A percentile compares a stretch with the other conserved stretches of the same genome.
These are phyloP conservation scores for Tetranychus cinnabarinus DNA, from an alignment of 1,140 invertebrate genomes.

Conservation along the genomic window DNA sequence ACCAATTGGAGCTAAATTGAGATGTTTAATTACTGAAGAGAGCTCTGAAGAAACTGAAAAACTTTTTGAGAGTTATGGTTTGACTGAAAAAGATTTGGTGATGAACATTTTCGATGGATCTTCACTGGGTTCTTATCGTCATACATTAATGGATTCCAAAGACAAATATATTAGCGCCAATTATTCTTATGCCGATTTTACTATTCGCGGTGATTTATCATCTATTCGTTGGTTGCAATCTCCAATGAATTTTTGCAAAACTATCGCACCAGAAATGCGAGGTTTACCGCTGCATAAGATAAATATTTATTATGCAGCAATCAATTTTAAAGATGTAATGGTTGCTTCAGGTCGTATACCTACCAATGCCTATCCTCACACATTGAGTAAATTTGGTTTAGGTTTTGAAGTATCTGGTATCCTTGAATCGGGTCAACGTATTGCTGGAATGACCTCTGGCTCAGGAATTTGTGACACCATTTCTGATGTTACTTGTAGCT, in stretches of 20 bases:
- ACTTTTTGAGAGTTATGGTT: neutral
- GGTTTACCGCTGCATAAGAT: slow-evolving; percentile 22
- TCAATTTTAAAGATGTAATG: slow-evolving; percentile 91
- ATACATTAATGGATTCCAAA: slow-evolving; percentile 25
- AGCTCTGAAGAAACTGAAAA: neutral
- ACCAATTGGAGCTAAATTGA: slow-evolving; percentile 43
- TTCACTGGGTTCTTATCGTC: slow-evolving; percentile 59
- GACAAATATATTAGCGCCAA: slow-evolving; percentile 25
- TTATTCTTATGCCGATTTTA: slow-evolving; percentile 75
- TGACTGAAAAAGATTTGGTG: slow-evolving; percentile 42
- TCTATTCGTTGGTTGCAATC: slow-evolving; percentile 82
- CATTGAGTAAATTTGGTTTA: slow-evolving; percentile 11
- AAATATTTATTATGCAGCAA: slow-evolving; percentile 60
- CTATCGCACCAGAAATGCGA: slow-evolving; percentile 7
- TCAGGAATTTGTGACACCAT: slow-evolving; percentile 54
- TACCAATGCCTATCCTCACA: slow-evolving; percentile 63
- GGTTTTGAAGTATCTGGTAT: slow-evolving; percentile 72
- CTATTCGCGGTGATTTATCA: slow-evolving; percentile 59
- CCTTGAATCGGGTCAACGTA: slow-evolving; percentile 38
- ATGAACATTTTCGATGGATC: slow-evolving; percentile 49
- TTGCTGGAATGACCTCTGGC: slow-evolving; percentile 74
- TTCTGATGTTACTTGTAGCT: slow-evolving; percentile 40
- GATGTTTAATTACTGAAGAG: slow-evolving; percentile 18
- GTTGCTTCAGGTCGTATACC: slow-evolving; percentile 82
- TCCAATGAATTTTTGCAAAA: slow-evolving; percentile 26